Evolutionary conservation across 2,888 invertebrate genomes (phyloP), one percentile per base, ranked within the genome.

Genomic region (Xestia ashworthii): DNA sequence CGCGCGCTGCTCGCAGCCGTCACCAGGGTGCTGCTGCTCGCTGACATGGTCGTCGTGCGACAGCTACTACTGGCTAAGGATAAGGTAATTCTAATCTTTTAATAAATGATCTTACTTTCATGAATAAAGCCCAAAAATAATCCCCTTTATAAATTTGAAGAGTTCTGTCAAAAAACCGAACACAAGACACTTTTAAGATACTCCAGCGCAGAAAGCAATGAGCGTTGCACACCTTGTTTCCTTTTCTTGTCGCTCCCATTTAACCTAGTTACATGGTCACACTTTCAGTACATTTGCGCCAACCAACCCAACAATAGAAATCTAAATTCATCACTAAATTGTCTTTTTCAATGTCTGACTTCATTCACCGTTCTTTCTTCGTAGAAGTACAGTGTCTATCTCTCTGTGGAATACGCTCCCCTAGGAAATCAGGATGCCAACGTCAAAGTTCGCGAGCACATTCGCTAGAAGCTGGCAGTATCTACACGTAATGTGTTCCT

Each of bases 11-110:
- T 99, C 78, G 98, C 99, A 69, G 99, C 99, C 77, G 99, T 99
- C 88, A 99, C 99, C 72, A 97, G 99, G 91, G 99, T 99, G 76
- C 97, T 99, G 74, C 97, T 99, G 78, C 97, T 99, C 89, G 99
- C 99, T 19, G 99, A 99, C 96, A 99, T 99, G 94, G 99, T 99
- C 80, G 99, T 99, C 70, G 99, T 99, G 77, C 99, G 99, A 92
- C 99, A 99, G 95, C 97, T 99, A 74, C 97, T 99, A 70, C 97
- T 99, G 82, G 99, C 99, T 77, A 99, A 99, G 96, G 99, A 99
- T 94, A 99, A 99, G 98, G 99, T 99, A 94, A 91, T 76, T 69
- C 1, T 5, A 19, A 44, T 81, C 0, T 44, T 44, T 65, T n/a
- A n/a, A 65, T n/a, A n/a, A 65, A 12, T 41, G 38, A 5, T 5